These are phyloP conservation scores for Darevskia nairensis DNA, from an alignment of 2,797 vertebrate species.

Conservation along the genomic window DNA sequence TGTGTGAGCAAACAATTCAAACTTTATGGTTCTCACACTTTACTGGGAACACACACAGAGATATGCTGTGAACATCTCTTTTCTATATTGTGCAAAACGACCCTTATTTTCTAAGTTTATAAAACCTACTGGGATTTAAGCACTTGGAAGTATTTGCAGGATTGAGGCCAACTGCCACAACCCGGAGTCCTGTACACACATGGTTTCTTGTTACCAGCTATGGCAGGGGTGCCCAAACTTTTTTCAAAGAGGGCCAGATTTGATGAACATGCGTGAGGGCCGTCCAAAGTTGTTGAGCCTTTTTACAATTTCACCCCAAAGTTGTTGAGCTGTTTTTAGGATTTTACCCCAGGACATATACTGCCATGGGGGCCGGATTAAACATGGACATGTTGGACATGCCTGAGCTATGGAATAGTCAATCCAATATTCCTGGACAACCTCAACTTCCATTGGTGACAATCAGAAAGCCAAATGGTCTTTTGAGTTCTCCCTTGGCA, in stretches of 20 bases:
- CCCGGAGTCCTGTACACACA: background rate
- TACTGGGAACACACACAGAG: background rate
- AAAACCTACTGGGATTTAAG: background rate
- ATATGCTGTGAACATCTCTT: background rate
- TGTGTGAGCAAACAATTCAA: background rate
- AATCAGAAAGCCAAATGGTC: constrained; percentile 3
- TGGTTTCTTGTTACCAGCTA: background rate
- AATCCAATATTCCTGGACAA: background rate
- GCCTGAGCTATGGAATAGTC: background rate
- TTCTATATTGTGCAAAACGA: background rate
- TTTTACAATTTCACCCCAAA: too few species aligned
- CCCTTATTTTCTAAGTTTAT: background rate
- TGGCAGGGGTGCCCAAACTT: background rate
- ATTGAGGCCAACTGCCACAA: background rate
- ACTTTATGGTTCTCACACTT: background rate
- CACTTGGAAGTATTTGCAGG: background rate
- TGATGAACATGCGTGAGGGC: too few species aligned
- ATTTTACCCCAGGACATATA: too few species aligned
- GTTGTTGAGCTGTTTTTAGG: too few species aligned
- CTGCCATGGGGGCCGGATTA: too few species aligned
- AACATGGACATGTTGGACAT: too few species aligned
- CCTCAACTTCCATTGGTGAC: background rate
- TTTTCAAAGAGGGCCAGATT: too few species aligned
- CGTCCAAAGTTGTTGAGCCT: too few species aligned
- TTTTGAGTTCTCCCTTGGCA: background rate